Conservation (phyloP, 2,113 vertebrate species). For the Cynoglossus semilaevis region DNA sequence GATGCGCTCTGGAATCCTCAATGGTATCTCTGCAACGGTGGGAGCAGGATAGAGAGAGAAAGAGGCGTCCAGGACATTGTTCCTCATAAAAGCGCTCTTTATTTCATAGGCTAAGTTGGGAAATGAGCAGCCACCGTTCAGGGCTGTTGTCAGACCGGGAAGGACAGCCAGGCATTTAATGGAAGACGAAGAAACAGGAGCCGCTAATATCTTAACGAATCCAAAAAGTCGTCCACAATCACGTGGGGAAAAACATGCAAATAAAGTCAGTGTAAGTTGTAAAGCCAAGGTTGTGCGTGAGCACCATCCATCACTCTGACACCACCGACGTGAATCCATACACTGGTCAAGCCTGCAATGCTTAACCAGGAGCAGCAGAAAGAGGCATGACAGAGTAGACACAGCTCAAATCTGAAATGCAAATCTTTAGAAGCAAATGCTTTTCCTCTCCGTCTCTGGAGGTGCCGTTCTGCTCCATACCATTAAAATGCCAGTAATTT, state of each 20-base stretch:
- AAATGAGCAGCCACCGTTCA: conserved; percentile 45
- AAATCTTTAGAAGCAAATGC: conserved; percentile 3
- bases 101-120: conserved; percentile 61
- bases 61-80: conserved; percentile 59
- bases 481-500: conserved; percentile 57
- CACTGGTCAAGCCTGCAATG: conserved; percentile 34
- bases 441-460: conserved; percentile 36
- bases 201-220: conserved; percentile 48
- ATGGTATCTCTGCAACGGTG: conserved; percentile 65
- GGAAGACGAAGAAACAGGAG: conserved; percentile 47
- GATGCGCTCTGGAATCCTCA: conserved; percentile 62
- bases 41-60: conserved; percentile 44
- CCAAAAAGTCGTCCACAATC: conserved; percentile 42
- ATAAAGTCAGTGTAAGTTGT: conserved; percentile 56
- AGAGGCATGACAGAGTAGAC: conserved; percentile 9
- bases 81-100: conserved; percentile 68
- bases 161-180: conserved; percentile 62
- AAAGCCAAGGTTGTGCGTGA: conserved; percentile 49
- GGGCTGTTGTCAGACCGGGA: conserved; percentile 5
- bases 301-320: conserved; percentile 63
- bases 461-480: conserved; percentile 46
- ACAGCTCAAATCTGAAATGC: conserved; percentile 37
- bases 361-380: conserved; percentile 31
- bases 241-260: conserved; percentile 50
- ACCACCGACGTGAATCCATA: conserved; percentile 47